Percentiles rank a stretch among this genome's conserved stretches.
These are phyloP conservation scores for Eospalax fontanierii DNA, from an alignment of 2,797 vertebrate genomes.

Conservation along the genomic window DNA sequence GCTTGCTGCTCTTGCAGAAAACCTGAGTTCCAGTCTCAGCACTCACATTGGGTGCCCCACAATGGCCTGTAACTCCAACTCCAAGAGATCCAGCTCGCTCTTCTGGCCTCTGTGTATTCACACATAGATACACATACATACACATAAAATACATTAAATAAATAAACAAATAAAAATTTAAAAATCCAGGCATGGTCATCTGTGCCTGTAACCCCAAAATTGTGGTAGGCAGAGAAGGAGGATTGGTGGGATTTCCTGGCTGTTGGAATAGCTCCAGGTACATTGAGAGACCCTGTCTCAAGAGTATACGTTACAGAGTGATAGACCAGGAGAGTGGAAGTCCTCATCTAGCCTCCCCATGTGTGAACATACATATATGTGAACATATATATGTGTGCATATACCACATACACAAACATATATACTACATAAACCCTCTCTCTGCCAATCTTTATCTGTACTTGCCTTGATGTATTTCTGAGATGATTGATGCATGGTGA, in stretches of 20 bases:
- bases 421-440: too few species aligned
- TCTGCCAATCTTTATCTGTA: conserved; percentile 34
- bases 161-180: background rate
- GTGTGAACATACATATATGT: background rate
- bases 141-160: background rate
- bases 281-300: background rate
- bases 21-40: background rate
- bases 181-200: background rate
- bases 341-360: background rate
- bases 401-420: background rate
- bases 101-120: background rate
- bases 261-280: background rate
- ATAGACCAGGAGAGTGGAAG: too few species aligned
- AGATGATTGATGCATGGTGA: conserved; percentile 62
- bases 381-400: background rate
- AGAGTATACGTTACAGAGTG: background rate
- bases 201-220: background rate
- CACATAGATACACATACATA: background rate
- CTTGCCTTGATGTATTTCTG: conserved; percentile 56
- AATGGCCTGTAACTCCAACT: background rate
- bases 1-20: background rate
- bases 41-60: background rate
- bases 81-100: background rate
- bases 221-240: background rate
- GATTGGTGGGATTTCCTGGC: background rate